Percentiles rank a stretch among this genome's conserved stretches.
Conservation (phyloP, 2,113 vertebrate species). For the Coturnix japonica region DNA sequence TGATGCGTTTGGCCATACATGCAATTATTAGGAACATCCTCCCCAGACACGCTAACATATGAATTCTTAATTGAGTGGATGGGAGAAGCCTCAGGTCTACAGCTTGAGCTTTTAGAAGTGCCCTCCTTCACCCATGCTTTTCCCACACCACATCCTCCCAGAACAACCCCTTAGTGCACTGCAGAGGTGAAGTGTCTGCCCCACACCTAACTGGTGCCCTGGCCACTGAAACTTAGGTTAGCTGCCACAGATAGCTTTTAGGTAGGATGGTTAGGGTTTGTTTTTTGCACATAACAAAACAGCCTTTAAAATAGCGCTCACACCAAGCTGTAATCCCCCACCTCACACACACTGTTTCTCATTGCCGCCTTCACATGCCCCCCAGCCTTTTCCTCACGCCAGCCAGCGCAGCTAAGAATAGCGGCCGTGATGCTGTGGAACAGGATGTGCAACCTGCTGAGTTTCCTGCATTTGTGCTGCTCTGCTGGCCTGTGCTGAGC, state of each 20-base stretch:
- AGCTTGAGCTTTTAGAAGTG: background rate
- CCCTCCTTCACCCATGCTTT: background rate
- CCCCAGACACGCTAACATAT: conserved; percentile 43
- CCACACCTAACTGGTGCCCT: background rate
- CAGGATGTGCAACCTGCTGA: conserved; percentile 66
- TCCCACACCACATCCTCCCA: background rate
- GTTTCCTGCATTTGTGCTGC: conserved; percentile 49
- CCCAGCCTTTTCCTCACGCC: background rate
- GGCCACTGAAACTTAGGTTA: background rate
- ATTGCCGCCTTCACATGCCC: background rate
- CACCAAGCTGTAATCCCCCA: background rate
- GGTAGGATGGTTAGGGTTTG: too few relatives aligned
- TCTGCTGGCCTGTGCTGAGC: conserved; percentile 10
- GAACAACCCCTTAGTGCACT: background rate
- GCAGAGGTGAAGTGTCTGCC: background rate
- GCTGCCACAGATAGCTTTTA: background rate
- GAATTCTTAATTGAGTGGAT: conserved; percentile 30
- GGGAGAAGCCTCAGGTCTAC: background rate
- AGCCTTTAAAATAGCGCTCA: background rate
- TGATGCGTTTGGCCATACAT: conserved; percentile 1
- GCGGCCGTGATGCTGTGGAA: background rate
- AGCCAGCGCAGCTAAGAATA: conserved; percentile 46
- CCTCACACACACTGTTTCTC: background rate
- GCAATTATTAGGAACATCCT: conserved; percentile 21
- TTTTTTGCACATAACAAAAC: too few relatives aligned